phyloP scores from a whole-genome alignment of 2,797 vertebrate species.

The Etheostoma nigrum region DNA sequence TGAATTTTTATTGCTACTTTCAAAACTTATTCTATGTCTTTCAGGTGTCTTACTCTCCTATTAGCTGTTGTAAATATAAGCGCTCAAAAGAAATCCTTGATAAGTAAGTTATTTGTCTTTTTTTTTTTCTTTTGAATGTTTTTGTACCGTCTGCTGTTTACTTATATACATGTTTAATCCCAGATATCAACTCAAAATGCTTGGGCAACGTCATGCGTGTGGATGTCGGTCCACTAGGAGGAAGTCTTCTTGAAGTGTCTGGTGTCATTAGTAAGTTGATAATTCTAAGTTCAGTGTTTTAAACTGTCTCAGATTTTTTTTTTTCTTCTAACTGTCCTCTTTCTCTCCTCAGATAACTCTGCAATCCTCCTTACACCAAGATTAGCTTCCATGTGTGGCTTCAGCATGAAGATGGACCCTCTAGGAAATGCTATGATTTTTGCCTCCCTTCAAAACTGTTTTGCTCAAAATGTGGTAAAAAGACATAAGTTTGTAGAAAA shows the following conservation, averaged over 20 bases:
- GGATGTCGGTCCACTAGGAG: constrained; percentile 57
- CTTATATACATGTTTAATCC: background rate
- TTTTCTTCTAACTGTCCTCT: background rate
- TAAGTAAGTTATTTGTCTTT: constrained; percentile 41
- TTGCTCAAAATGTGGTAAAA: constrained; percentile 76
- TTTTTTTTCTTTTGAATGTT: background rate
- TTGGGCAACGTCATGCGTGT: constrained; percentile 76
- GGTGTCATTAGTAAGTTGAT: constrained; percentile 60
- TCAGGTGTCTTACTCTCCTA: constrained; percentile 69
- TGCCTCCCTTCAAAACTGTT: constrained; percentile 84
- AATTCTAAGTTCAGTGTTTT: background rate
- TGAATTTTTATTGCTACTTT: background rate
- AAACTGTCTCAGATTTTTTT: background rate
- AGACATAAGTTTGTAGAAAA: background rate
- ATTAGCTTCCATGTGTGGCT: constrained; percentile 84
- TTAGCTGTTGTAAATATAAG: constrained; percentile 22
- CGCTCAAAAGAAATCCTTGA: constrained; percentile 50
- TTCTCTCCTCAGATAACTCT: constrained; percentile 64
- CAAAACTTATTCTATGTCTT: constrained; percentile 21
- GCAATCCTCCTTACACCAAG: constrained; percentile 48
- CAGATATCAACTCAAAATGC: constrained; percentile 70
- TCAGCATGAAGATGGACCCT: constrained; percentile 63
- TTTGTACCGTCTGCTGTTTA: background rate
- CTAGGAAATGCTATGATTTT: constrained; percentile 71
- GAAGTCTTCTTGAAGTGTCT: constrained; percentile 69